phyloP scores from a whole-genome alignment of 2,888 invertebrate genomes.

The Apodemia hepburni region DNA sequence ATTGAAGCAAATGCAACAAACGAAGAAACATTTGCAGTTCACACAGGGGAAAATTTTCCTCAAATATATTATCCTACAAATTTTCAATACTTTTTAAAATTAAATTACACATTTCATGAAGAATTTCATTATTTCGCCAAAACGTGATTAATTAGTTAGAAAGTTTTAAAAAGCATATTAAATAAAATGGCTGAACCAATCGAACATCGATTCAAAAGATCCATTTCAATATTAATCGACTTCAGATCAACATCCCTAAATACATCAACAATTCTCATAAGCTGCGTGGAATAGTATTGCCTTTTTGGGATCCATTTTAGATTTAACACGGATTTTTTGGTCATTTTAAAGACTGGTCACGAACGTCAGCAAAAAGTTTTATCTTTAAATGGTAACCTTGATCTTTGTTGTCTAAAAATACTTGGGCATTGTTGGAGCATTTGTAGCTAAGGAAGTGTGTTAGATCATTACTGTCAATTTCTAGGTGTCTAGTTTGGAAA shows the following conservation, averaged over 20 bases:
- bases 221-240: too few relatives aligned
- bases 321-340: conserved; percentile 64
- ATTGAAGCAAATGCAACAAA: too few relatives aligned
- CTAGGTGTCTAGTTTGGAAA: not conserved
- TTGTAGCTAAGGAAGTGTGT: conserved; percentile 29
- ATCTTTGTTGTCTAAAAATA: conserved; percentile 70
- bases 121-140: too few relatives aligned
- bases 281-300: conserved; percentile 31
- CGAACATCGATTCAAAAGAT: too few relatives aligned
- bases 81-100: too few relatives aligned
- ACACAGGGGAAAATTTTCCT: too few relatives aligned
- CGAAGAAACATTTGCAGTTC: too few relatives aligned
- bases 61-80: too few relatives aligned
- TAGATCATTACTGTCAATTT: conserved; percentile 27
- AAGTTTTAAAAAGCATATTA: too few relatives aligned
- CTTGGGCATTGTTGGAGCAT: conserved; percentile 39
- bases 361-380: conserved; percentile 68
- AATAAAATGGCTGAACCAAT: too few relatives aligned
- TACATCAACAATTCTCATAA: conserved; percentile 14
- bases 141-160: too few relatives aligned
- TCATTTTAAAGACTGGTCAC: conserved; percentile 62
- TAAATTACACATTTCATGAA: too few relatives aligned
- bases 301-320: conserved; percentile 64
- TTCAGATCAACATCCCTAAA: conserved; percentile 5
- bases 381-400: conserved; percentile 64